Percentiles rank a stretch among this genome's conserved stretches.
Evolutionary conservation across 2,888 invertebrate species (phyloP).

Genomic region (Polymixis lichenea): DNA sequence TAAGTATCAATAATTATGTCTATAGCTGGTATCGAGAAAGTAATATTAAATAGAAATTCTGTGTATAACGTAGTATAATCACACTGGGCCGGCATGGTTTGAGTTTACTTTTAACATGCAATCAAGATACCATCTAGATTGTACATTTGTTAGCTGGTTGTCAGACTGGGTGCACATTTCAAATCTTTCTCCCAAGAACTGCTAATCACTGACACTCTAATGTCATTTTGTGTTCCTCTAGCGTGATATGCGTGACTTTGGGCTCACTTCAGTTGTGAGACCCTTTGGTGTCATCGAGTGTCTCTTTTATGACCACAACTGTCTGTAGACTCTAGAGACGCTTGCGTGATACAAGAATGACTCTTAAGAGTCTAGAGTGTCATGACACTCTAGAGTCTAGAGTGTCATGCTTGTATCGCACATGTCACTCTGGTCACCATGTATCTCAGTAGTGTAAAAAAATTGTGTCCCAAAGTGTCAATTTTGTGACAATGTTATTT

Average conservation of each 20-base stretch:
- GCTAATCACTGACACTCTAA: not conserved
- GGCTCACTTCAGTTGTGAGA: not conserved
- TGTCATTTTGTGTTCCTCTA: not conserved
- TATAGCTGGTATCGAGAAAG: constrained; percentile 62
- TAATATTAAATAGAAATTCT: constrained; percentile 69
- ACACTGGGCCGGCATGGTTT: constrained; percentile 29
- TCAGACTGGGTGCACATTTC: not conserved
- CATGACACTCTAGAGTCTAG: not conserved
- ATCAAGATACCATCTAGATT: constrained; percentile 24
- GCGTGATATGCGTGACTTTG: too few relatives aligned
- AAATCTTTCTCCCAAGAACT: too few relatives aligned
- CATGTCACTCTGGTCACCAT: not conserved
- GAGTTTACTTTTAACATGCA: constrained; percentile 25
- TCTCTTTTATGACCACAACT: too few relatives aligned
- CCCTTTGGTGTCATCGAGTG: not conserved
- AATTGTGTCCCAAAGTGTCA: not conserved
- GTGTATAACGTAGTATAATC: constrained; percentile 65
- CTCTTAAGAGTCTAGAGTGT: too few relatives aligned
- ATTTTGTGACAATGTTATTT: not conserved
- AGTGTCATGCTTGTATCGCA: not conserved
- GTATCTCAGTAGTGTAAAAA: not conserved
- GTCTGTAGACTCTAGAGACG: too few relatives aligned
- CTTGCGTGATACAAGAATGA: too few relatives aligned
- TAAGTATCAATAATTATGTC: constrained; percentile 60
- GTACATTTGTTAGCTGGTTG: not conserved